Evolutionary conservation across 2,113 vertebrate genomes (phyloP).

Genomic region (Thamnophis sirtalis): DNA sequence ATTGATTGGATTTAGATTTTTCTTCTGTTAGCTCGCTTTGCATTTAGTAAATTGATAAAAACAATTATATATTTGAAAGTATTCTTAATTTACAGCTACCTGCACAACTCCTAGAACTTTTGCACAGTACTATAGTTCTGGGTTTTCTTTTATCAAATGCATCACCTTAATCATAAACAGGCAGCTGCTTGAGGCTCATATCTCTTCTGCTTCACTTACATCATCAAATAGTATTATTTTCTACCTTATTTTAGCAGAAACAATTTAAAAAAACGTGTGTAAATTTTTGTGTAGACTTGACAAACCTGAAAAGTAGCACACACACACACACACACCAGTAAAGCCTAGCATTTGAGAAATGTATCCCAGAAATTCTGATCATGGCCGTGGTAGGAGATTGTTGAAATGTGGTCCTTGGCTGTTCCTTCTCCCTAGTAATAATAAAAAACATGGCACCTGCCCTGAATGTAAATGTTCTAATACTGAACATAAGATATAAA

Average conservation of each 20-base stretch:
- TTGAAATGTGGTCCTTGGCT: background rate
- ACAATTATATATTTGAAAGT: background rate
- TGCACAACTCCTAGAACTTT: background rate
- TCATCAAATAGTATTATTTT: background rate
- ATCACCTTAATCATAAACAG: background rate
- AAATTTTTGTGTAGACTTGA: background rate
- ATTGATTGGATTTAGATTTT: background rate
- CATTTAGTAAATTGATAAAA: background rate
- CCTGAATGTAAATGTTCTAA: background rate
- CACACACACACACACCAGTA: no score
- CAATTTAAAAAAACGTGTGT: background rate
- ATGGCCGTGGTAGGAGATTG: background rate
- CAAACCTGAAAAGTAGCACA: background rate
- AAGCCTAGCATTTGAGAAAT: background rate
- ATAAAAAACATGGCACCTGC: background rate
- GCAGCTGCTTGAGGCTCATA: background rate
- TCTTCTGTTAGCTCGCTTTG: background rate
- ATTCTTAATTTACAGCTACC: background rate
- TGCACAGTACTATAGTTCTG: background rate
- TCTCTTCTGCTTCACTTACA: background rate
- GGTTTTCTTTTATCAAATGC: background rate
- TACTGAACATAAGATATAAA: background rate
- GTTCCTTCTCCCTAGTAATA: background rate
- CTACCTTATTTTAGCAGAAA: background rate
- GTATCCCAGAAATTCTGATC: background rate